These are phyloP conservation scores for Uloborus plumipes DNA, from an alignment of 2,888 invertebrate species.

Conservation along the genomic window DNA sequence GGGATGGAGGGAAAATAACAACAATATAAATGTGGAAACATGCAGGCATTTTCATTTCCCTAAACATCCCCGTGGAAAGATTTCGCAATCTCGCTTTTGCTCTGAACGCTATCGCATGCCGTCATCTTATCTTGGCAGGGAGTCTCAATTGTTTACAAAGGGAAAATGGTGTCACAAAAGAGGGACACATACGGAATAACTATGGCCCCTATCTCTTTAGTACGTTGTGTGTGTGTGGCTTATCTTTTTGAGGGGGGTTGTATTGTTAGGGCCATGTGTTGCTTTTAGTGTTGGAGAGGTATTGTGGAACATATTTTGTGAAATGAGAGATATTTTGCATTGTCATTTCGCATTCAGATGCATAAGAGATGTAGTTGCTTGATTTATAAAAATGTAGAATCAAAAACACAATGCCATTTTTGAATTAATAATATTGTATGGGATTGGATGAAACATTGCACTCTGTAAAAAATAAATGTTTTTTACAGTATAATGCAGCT, in stretches of 20 bases:
- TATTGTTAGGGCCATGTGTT: slow-evolving; percentile 40
- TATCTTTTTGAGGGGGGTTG: slow-evolving; percentile 43
- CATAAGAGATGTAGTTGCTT: no score
- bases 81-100: slow-evolving; percentile 18
- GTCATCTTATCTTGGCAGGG: slow-evolving; percentile 47
- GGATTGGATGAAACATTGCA: no score
- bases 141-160: slow-evolving; percentile 52
- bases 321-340: no score
- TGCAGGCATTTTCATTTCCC: slow-evolving; percentile 58
- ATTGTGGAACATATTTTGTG: no score
- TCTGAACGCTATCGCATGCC: slow-evolving; percentile 32
- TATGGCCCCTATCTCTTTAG: slow-evolving; percentile 10
- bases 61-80: slow-evolving; percentile 25
- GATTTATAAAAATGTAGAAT: no score
- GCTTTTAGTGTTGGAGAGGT: no score
- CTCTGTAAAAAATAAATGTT: no score
- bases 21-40: slow-evolving; percentile 25
- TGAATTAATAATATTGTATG: no score
- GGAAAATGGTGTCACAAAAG: slow-evolving; percentile 57
- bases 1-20: slow-evolving; percentile 35
- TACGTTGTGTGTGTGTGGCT: slow-evolving; percentile 19
- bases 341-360: no score
- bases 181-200: slow-evolving; percentile 12
- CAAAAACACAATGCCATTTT: no score
- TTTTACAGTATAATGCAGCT: no score